A percentile compares a stretch with the other conserved stretches of the same genome.
Conservation (phyloP, 2,113 vertebrate genomes). For the Cyprinodon tularosa region DNA sequence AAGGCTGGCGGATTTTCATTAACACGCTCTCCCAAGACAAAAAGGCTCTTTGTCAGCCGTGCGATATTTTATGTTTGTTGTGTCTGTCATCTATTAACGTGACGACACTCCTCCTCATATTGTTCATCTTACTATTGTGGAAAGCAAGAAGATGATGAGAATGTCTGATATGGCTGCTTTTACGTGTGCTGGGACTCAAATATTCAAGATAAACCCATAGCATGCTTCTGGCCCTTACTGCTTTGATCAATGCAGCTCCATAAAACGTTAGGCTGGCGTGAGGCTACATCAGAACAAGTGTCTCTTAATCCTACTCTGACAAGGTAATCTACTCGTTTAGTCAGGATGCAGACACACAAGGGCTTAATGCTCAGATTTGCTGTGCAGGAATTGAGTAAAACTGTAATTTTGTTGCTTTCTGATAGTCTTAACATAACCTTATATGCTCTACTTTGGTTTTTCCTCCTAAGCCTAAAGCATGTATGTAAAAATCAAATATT, state of each 20-base stretch:
- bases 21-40: constrained; percentile 50
- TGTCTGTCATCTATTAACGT: constrained; percentile 25
- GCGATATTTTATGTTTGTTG: constrained; percentile 30
- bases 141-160: constrained; percentile 14
- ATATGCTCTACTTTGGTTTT: background rate
- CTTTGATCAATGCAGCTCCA: constrained; percentile 71
- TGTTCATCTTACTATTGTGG: constrained; percentile 1
- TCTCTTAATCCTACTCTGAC: constrained; percentile 64
- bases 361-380: constrained; percentile 6
- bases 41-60: constrained; percentile 14
- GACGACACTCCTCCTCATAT: background rate
- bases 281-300: constrained; percentile 64
- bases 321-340: constrained; percentile 46
- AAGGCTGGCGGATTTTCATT: constrained; percentile 43
- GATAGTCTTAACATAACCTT: background rate
- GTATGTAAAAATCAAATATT: background rate
- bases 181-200: constrained; percentile 45
- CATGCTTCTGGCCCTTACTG: constrained; percentile 33
- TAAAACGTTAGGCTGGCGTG: constrained; percentile 40
- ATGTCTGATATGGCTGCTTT: constrained; percentile 39
- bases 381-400: background rate
- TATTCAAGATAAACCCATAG: constrained; percentile 45
- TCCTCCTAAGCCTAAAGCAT: background rate
- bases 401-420: background rate
- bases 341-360: constrained; percentile 7